Evolutionary conservation across 1,140 invertebrate species (phyloP).

Genomic region (Arctopsyche grandis): DNA sequence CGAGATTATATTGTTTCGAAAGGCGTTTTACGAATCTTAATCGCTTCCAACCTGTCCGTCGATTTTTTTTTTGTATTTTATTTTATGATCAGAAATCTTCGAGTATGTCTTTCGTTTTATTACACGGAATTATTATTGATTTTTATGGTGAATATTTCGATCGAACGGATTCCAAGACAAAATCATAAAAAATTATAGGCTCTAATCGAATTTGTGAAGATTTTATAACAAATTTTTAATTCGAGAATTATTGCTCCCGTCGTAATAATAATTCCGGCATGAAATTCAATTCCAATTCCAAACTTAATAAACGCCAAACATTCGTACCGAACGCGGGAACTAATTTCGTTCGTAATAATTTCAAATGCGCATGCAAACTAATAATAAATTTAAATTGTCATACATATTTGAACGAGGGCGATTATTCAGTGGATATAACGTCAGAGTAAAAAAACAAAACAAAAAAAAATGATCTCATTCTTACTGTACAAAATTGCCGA

Average conservation of each 20-base stretch:
- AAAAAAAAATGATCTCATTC: neutral
- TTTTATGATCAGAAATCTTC: neutral
- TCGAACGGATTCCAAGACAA: too few species aligned
- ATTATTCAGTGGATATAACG: neutral
- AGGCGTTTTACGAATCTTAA: neutral
- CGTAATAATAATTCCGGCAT: too few species aligned
- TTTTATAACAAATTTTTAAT: too few species aligned
- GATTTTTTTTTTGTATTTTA: neutral
- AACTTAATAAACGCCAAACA: too few species aligned
- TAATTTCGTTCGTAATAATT: too few species aligned
- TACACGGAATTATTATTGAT: neutral
- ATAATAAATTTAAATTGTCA: too few species aligned
- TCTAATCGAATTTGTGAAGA: too few species aligned
- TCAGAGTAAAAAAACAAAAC: neutral
- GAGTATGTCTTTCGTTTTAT: neutral
- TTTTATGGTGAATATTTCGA: neutral
- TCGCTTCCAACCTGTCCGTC: neutral
- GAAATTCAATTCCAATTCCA: too few species aligned
- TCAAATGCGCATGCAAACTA: too few species aligned
- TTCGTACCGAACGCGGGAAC: too few species aligned
- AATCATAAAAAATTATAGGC: too few species aligned
- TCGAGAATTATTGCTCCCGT: too few species aligned
- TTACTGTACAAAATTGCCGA: neutral
- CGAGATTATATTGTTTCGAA: constrained; percentile 17
- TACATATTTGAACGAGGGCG: neutral